phyloP scores from a whole-genome alignment of 30 jellyfish, hydroid and myxozoan species.

The Haliclystus octoradiatus region DNA sequence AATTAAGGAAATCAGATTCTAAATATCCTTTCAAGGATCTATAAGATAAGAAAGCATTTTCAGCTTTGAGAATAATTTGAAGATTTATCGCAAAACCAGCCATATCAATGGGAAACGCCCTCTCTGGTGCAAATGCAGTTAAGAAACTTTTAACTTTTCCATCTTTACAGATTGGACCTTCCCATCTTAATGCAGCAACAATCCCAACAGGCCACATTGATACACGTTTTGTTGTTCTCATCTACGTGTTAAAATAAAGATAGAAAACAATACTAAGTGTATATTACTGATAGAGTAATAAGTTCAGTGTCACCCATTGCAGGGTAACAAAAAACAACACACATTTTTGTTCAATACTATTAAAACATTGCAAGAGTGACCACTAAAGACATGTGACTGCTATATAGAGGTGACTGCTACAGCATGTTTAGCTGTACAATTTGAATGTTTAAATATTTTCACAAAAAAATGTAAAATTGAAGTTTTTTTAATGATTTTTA shows the following conservation, averaged over 20 bases:
- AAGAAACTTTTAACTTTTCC: slow-evolving; percentile 62
- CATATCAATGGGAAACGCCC: slow-evolving; percentile 85
- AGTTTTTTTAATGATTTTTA: no score
- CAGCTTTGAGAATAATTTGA: slow-evolving; percentile 14
- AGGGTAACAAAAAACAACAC: neutral
- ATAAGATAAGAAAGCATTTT: slow-evolving; percentile 31
- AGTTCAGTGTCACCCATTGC: neutral
- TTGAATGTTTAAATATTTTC: no score
- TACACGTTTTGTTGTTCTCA: slow-evolving; percentile 54
- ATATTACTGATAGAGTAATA: neutral
- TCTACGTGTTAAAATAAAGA: no score
- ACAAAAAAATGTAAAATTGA: no score
- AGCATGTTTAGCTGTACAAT: no score
- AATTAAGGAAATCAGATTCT: slow-evolving; percentile 57
- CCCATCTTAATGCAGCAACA: slow-evolving; percentile 91
- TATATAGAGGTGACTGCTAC: no score
- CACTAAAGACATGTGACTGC: no score
- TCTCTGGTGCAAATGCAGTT: slow-evolving; percentile 69
- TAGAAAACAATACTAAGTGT: no score
- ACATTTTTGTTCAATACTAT: no score
- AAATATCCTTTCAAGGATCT: slow-evolving; percentile 53
- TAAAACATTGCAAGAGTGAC: no score
- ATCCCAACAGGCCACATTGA: slow-evolving; percentile 97
- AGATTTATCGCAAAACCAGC: slow-evolving; percentile 72
- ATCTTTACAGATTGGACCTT: slow-evolving; percentile 79